Percentiles rank a stretch among this genome's conserved stretches.
Conservation (phyloP, 2,888 invertebrate species). For the Polyploca ridens region DNA sequence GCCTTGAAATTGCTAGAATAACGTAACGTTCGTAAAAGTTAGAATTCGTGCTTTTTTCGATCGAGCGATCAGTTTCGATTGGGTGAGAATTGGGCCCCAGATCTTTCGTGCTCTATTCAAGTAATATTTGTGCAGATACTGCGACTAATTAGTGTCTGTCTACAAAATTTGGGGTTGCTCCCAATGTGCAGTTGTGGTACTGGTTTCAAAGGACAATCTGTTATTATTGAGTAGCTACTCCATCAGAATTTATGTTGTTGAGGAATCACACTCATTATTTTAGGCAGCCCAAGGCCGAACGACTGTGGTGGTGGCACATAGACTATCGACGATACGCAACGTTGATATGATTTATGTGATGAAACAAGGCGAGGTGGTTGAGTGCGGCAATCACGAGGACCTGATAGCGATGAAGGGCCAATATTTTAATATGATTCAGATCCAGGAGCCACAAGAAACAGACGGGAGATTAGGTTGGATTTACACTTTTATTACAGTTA, state of each 20-base stretch:
- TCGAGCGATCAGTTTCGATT: no score
- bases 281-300: constrained; percentile 89
- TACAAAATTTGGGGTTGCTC: not conserved
- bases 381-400: constrained; percentile 87
- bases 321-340: constrained; percentile 88
- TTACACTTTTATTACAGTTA: not conserved
- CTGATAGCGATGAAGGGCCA: constrained; percentile 85
- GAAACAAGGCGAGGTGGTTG: constrained; percentile 85
- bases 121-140: no score
- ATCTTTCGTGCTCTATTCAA: no score
- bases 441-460: constrained; percentile 68
- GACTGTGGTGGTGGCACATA: constrained; percentile 92
- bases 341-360: constrained; percentile 83
- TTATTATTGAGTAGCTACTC: no score
- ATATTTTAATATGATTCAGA: constrained; percentile 86
- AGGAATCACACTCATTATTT: not conserved
- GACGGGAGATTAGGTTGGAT: constrained; percentile 32
- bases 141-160: no score
- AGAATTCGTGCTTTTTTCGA: no score
- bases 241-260: not conserved
- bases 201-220: no score
- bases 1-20: no score
- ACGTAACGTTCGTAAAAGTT: no score
- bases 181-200: no score
- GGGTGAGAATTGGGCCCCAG: no score